Evolutionary conservation across 1,140 invertebrate genomes (phyloP).

Genomic region (Bathynomus jamesi): DNA sequence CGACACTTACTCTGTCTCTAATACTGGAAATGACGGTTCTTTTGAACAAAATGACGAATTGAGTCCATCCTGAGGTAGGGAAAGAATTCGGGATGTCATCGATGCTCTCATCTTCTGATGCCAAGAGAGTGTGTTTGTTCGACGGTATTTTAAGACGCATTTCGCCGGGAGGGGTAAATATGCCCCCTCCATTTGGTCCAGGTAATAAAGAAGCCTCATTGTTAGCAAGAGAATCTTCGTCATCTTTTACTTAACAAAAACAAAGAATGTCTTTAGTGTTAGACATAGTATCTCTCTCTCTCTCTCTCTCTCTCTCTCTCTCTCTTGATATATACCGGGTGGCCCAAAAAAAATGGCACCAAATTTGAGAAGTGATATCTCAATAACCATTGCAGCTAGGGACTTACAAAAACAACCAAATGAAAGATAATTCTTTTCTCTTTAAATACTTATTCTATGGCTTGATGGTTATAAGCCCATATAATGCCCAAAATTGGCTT

Average conservation of each 20-base stretch:
- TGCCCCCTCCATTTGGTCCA: not conserved
- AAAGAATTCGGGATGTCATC: not conserved
- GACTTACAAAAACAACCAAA: no score
- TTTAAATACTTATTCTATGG: no score
- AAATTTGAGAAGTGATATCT: no score
- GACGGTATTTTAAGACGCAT: conserved; percentile 19
- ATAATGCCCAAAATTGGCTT: no score
- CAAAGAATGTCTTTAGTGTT: not conserved
- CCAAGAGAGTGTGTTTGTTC: conserved; percentile 1
- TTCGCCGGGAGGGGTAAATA: conserved; percentile 16
- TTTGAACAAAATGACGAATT: not conserved
- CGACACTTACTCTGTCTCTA: not conserved
- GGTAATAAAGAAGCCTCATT: not conserved
- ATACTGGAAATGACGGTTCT: not conserved
- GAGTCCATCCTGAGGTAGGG: not conserved
- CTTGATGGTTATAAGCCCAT: no score
- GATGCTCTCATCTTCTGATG: conserved; percentile 40
- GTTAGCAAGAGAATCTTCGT: not conserved
- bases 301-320: no score
- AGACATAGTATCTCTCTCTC: not conserved
- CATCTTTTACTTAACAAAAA: not conserved
- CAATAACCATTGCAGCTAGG: no score
- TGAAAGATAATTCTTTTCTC: no score
- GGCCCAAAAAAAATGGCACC: no score
- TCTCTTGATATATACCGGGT: no score